These are phyloP conservation scores for Drosophila crucigera DNA, from an alignment of 2,888 invertebrate species.

Conservation along the genomic window DNA sequence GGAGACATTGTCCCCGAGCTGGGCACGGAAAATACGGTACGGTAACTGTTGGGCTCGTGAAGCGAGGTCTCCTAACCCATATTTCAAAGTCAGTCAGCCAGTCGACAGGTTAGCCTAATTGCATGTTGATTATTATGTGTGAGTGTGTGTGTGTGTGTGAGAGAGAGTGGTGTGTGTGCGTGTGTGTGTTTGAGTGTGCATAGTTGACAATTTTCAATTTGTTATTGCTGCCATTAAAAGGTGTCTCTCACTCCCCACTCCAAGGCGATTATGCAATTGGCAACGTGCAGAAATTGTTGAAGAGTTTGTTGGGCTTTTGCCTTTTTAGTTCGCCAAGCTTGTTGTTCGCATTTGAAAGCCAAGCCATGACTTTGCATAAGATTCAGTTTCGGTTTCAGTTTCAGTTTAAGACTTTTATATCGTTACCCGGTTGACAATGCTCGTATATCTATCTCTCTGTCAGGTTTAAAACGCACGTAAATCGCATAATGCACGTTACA, in stretches of 20 bases:
- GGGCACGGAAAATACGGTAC: slow-evolving; percentile 4
- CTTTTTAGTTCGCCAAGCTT: slow-evolving; percentile 53
- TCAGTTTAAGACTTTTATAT: slow-evolving; percentile 32
- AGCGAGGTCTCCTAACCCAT: slow-evolving; percentile 68
- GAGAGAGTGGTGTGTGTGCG: not conserved
- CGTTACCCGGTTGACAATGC: slow-evolving; percentile 60
- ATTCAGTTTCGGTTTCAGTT: slow-evolving; percentile 55
- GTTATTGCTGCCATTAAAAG: slow-evolving; percentile 65
- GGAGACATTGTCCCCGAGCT: slow-evolving; percentile 18
- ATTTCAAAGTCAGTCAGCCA: slow-evolving; percentile 79
- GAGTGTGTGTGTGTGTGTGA: slow-evolving; percentile 14
- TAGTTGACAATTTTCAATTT: slow-evolving; percentile 76
- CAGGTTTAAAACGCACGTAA: slow-evolving; percentile 63
- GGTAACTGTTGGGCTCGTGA: slow-evolving; percentile 31
- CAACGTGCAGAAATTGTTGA: slow-evolving; percentile 77
- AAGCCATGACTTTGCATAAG: slow-evolving; percentile 80
- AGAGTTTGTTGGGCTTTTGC: slow-evolving; percentile 51
- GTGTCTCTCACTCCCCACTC: slow-evolving; percentile 54
- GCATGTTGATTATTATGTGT: slow-evolving; percentile 68
- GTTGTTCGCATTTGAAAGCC: slow-evolving; percentile 61
- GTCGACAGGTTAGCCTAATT: slow-evolving; percentile 75
- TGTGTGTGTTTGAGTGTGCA: slow-evolving; percentile 32
- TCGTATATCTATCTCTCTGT: slow-evolving; percentile 28
- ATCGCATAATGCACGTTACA: slow-evolving; percentile 72
- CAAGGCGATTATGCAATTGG: slow-evolving; percentile 68